phyloP scores from a whole-genome alignment of 2,797 vertebrate species.

The Clamator glandarius region DNA sequence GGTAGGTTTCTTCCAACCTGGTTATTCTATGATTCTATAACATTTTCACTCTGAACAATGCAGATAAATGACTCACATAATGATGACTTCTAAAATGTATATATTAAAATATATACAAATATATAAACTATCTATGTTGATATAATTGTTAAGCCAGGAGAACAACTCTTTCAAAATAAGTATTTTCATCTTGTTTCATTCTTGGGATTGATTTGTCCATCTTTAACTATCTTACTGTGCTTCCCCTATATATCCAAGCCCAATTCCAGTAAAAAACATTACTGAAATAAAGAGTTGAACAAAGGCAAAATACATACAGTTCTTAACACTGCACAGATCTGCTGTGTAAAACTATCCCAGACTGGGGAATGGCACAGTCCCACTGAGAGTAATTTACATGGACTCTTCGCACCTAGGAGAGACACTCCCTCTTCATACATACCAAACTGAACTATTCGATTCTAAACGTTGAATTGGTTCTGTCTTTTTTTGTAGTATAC shows the following conservation, averaged over 20 bases:
- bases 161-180: not conserved
- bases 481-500: not conserved
- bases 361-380: accelerated
- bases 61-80: not conserved
- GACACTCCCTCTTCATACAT: not conserved
- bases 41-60: not conserved
- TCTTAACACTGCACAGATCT: not conserved
- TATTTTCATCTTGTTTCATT: not conserved
- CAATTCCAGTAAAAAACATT: not conserved
- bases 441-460: not conserved
- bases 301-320: not conserved
- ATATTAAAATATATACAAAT: not conserved
- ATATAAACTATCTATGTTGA: not conserved
- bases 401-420: not conserved
- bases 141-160: not conserved
- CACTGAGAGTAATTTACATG: not conserved
- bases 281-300: not conserved
- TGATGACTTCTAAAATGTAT: not conserved
- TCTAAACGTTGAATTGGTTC: not conserved
- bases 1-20: no score
- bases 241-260: not conserved
- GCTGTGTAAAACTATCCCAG: not conserved
- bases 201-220: not conserved
- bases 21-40: no score
- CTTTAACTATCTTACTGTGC: not conserved